These are phyloP conservation scores for Diachrysia chrysitis DNA, from an alignment of 2,888 invertebrate species.

Conservation along the genomic window DNA sequence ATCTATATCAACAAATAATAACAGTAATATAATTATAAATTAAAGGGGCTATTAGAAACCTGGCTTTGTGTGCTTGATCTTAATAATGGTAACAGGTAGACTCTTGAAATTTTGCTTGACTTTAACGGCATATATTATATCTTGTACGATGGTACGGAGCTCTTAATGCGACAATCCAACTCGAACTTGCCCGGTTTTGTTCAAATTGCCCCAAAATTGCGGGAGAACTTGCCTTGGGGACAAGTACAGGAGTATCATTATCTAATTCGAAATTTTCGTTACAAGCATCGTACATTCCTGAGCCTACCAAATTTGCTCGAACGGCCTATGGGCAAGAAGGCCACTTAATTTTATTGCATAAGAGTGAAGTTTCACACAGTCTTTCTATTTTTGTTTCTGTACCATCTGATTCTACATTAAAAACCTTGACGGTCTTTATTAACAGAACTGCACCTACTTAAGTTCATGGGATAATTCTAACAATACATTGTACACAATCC, in stretches of 20 bases:
- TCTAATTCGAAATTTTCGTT: conserved; percentile 25
- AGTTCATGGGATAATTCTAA: conserved; percentile 4
- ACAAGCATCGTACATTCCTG: conserved; percentile 3
- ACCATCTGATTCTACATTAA: neutral
- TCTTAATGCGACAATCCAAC: too few relatives aligned
- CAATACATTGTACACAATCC: conserved; percentile 1
- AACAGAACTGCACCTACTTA: neutral
- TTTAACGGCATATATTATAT: too few relatives aligned
- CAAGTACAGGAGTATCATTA: conserved; percentile 18
- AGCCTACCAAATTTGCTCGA: neutral
- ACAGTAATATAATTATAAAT: too few relatives aligned
- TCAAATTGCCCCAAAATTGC: conserved; percentile 45
- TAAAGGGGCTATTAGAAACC: too few relatives aligned
- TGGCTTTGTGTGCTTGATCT: too few relatives aligned
- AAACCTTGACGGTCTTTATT: neutral
- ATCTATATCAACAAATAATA: too few relatives aligned
- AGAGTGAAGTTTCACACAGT: neutral
- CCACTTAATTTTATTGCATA: neutral
- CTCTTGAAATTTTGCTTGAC: too few relatives aligned
- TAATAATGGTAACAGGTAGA: too few relatives aligned
- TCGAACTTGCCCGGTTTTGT: too few relatives aligned
- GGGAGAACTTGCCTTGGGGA: conserved; percentile 37
- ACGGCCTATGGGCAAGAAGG: neutral
- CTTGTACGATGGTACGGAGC: too few relatives aligned
- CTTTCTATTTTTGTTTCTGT: neutral